phyloP scores from a whole-genome alignment of 2,113 vertebrate genomes.

The Elachura formosa region DNA sequence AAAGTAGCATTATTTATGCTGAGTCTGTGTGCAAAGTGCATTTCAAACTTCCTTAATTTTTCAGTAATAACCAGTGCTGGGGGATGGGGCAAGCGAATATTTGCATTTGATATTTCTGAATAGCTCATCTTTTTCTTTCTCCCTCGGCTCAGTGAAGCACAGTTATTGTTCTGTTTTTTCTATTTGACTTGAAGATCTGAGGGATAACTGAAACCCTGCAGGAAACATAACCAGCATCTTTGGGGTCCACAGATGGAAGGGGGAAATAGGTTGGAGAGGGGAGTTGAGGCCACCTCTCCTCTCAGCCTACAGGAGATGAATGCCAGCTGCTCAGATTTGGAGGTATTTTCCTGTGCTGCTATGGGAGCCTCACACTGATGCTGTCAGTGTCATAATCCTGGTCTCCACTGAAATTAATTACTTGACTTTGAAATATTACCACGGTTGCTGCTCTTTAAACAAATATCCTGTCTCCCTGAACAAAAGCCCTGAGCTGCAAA shows the following conservation, averaged over 20 bases:
- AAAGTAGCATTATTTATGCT: slow-evolving; percentile 32
- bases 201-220: neutral
- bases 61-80: neutral
- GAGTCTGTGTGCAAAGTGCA: slow-evolving; percentile 37
- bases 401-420: neutral
- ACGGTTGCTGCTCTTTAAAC: neutral
- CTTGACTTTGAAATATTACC: neutral
- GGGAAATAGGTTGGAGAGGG: neutral
- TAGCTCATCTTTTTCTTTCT: neutral
- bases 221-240: neutral
- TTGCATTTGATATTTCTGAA: slow-evolving; percentile 16
- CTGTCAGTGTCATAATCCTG: neutral
- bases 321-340: neutral
- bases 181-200: neutral
- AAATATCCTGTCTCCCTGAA: neutral
- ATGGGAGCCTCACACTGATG: neutral
- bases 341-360: neutral
- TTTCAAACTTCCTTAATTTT: slow-evolving; percentile 55
- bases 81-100: neutral
- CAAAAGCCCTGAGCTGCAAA: neutral
- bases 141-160: neutral
- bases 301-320: neutral
- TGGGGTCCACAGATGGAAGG: neutral
- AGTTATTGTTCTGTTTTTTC: neutral
- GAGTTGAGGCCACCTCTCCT: neutral